Evolutionary conservation across 2,888 invertebrate genomes (phyloP).

Genomic region (Oscheius sp.): DNA sequence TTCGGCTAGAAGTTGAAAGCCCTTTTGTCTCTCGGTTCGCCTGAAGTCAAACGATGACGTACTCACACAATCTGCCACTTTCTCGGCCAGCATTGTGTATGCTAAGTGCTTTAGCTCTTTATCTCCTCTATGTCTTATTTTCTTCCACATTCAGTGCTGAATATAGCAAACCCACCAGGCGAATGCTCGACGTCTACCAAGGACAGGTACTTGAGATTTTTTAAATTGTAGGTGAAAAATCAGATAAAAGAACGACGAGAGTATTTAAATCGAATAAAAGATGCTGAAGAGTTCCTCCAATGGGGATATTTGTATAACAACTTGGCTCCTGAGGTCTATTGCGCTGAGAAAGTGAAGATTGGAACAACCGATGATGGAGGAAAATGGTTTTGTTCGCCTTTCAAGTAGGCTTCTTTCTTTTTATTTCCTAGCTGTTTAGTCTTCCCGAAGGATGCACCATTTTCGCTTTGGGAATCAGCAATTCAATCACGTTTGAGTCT

Average conservation of each 20-base stretch:
- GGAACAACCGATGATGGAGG: slow-evolving; percentile 38
- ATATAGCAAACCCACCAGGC: too few relatives aligned
- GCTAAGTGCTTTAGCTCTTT: too few relatives aligned
- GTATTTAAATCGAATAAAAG: not conserved
- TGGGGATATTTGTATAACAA: slow-evolving; percentile 10
- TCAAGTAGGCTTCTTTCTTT: not conserved
- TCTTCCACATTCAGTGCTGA: too few relatives aligned
- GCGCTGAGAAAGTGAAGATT: slow-evolving; percentile 32
- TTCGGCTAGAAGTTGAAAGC: too few relatives aligned
- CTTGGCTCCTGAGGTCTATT: slow-evolving; percentile 31
- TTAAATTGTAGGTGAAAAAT: too few relatives aligned
- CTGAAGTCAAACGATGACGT: too few relatives aligned
- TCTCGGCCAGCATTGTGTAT: too few relatives aligned
- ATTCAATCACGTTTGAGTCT: not conserved
- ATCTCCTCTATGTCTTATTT: too few relatives aligned
- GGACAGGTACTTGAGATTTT: too few relatives aligned
- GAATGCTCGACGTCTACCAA: too few relatives aligned
- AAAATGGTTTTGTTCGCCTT: slow-evolving; percentile 38
- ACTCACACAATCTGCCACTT: too few relatives aligned
- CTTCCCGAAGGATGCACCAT: not conserved
- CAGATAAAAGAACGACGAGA: not conserved
- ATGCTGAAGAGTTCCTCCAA: not conserved
- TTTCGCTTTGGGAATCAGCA: slow-evolving; percentile 5
- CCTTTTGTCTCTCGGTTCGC: too few relatives aligned
- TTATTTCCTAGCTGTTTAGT: not conserved